These are phyloP conservation scores for Liopterus haemorrhoidalis DNA, from an alignment of 2,888 invertebrate genomes.

Conservation along the genomic window DNA sequence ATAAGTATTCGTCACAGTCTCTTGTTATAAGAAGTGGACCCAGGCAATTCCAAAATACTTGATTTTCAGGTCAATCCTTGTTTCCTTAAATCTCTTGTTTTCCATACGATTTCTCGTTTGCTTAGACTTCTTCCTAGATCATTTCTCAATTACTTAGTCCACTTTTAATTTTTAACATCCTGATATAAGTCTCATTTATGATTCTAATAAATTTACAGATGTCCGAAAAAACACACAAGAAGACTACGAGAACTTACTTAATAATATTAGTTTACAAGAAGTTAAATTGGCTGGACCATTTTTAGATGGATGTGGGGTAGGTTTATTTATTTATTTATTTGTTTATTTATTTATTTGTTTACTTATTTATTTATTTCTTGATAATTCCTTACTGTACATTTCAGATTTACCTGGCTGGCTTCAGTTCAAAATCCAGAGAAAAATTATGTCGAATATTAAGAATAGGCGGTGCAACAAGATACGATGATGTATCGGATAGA, in stretches of 20 bases:
- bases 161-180: conserved; percentile 21
- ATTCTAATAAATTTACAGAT: conserved; percentile 11
- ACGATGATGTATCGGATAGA: conserved; percentile 67
- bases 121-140: too few relatives aligned
- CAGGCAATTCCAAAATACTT: too few relatives aligned
- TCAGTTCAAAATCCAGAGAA: conserved; percentile 56
- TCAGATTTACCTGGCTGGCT: conserved; percentile 65
- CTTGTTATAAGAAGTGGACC: too few relatives aligned
- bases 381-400: conserved; percentile 30
- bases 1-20: too few relatives aligned
- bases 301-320: conserved; percentile 82
- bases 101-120: too few relatives aligned
- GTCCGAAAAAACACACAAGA: conserved; percentile 18
- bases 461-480: conserved; percentile 76
- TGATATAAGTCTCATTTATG: conserved; percentile 5
- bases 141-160: too few relatives aligned
- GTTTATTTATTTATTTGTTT: too few relatives aligned
- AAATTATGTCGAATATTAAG: conserved; percentile 65
- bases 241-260: conserved; percentile 31
- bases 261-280: conserved; percentile 55
- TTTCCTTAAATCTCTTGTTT: too few relatives aligned
- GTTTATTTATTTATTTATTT: conserved; percentile 37
- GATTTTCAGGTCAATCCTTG: too few relatives aligned
- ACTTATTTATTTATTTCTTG: conserved; percentile 7
- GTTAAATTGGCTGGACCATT: conserved; percentile 72